Evolutionary conservation across 2,113 vertebrate genomes (phyloP).

Genomic region (Hydropotes inermis): DNA sequence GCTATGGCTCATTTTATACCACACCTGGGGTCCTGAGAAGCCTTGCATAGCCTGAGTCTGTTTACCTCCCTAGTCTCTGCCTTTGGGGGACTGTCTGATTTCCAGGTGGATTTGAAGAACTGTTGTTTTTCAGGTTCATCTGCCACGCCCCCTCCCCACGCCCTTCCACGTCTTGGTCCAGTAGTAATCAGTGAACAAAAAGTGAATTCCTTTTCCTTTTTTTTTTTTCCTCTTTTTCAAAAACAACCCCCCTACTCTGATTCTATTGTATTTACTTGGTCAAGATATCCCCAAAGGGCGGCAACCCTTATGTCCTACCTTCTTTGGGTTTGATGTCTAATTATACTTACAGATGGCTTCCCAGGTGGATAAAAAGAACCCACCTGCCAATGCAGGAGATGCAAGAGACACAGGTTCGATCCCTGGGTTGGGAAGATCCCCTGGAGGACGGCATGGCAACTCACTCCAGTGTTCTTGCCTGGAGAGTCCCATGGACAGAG

Average conservation of each 20-base stretch:
- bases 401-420: neutral
- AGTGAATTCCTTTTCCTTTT: neutral
- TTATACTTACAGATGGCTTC: neutral
- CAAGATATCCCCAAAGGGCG: neutral
- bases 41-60: neutral
- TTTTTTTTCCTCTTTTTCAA: neutral
- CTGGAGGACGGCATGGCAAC: neutral
- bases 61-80: neutral
- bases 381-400: neutral
- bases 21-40: neutral
- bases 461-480: neutral
- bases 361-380: neutral
- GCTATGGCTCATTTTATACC: neutral
- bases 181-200: neutral
- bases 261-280: neutral
- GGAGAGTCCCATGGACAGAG: neutral
- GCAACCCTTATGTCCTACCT: neutral
- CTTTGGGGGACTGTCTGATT: slow-evolving; percentile 5
- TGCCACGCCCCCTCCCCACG: fast-evolving
- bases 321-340: neutral
- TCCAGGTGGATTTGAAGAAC: neutral
- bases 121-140: slow-evolving; percentile 12
- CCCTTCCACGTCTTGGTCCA: neutral
- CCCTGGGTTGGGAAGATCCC: neutral
- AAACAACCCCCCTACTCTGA: neutral